Evolutionary conservation across 2,797 vertebrate species (phyloP).

Genomic region (Synanceia verrucosa): DNA sequence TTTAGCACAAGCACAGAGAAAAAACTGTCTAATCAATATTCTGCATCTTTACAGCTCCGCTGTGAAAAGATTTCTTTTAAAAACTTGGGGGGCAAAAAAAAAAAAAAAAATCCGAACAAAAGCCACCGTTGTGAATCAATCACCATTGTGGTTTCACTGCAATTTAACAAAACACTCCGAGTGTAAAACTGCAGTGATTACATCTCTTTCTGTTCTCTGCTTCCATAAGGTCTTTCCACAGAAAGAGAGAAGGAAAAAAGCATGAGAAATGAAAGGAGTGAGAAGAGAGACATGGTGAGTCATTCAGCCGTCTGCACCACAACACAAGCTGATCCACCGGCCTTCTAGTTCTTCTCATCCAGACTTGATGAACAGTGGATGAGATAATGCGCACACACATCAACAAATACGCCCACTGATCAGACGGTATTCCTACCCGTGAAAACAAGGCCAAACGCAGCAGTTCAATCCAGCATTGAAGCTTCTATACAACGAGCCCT

Average conservation of each 20-base stretch:
- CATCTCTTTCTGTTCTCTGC: conserved; percentile 1
- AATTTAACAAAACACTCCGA: conserved; percentile 52
- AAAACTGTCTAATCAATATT: conserved; percentile 58
- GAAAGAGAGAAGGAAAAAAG: conserved; percentile 8
- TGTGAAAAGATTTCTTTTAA: conserved; percentile 40
- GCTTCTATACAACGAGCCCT: conserved; percentile 54
- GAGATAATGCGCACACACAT: conserved; percentile 10
- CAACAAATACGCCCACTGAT: conserved; percentile 37
- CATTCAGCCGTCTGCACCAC: conserved; percentile 37
- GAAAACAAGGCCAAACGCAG: conserved; percentile 33
- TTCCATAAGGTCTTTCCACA: conserved; percentile 20
- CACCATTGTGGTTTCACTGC: conserved; percentile 32
- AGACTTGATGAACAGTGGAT: conserved; percentile 14
- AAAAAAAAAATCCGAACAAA: conserved; percentile 33
- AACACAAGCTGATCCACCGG: conserved; percentile 38
- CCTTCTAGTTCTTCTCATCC: conserved; percentile 19
- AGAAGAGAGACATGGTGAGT: conserved; percentile 26
- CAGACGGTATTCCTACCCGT: neutral
- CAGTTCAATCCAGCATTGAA: conserved; percentile 36
- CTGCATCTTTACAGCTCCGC: conserved; percentile 12
- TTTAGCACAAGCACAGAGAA: neutral
- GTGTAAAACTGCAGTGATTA: conserved; percentile 45
- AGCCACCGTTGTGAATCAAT: conserved; percentile 58
- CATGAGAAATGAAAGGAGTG: neutral
- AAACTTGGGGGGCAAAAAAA: conserved; percentile 2